A percentile compares a stretch with the other conserved stretches of the same genome.
Conservation (phyloP, 1,140 invertebrate species). For the Caerostris extrusa region DNA sequence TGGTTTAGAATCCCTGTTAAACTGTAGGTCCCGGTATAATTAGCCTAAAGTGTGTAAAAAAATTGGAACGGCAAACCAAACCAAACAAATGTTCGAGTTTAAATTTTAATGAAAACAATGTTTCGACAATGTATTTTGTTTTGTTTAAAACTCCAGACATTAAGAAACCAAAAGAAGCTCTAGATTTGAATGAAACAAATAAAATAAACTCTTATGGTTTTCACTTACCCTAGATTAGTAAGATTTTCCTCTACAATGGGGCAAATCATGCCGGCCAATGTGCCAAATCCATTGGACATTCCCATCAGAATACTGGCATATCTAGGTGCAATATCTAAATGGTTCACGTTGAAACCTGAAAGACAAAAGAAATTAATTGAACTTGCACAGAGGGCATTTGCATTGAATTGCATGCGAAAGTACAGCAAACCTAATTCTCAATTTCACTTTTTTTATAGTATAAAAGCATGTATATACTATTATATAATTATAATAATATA, state of each 20-base stretch:
- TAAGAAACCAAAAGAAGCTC: not conserved
- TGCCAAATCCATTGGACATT: conserved; percentile 98
- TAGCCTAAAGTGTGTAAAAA: no score
- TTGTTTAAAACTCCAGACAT: not conserved
- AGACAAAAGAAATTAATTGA: not conserved
- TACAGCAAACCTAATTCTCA: no score
- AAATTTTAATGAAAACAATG: not conserved
- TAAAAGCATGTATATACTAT: no score
- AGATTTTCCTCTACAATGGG: conserved; percentile 96
- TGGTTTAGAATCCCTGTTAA: no score
- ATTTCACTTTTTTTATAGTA: no score
- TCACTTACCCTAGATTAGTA: conserved; percentile 88
- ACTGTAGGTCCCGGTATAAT: no score
- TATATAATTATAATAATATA: no score
- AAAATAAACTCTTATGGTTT: not conserved
- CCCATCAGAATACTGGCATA: conserved; percentile 99
- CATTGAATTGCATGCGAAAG: no score
- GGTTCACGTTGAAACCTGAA: conserved; percentile 98
- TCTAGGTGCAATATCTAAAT: conserved; percentile 98
- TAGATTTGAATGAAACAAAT: no score
- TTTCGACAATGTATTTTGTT: not conserved
- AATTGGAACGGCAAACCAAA: no score
- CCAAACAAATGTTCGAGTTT: not conserved
- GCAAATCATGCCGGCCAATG: conserved; percentile 95
- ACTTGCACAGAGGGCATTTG: no score